Conservation (phyloP, 2,113 vertebrate genomes). For the Ptychochromis oligacanthus region DNA sequence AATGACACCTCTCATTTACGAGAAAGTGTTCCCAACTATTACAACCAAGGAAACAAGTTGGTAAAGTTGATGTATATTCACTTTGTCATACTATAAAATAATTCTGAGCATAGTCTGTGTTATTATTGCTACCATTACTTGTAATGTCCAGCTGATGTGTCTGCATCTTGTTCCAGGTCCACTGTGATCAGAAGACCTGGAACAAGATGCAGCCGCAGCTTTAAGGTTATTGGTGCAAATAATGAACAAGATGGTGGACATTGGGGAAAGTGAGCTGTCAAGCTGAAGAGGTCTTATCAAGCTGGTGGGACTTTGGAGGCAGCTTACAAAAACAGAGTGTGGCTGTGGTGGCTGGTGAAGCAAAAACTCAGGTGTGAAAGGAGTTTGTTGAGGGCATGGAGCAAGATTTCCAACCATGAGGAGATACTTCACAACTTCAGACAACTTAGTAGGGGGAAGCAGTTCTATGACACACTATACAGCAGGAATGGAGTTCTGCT, state of each 20-base stretch:
- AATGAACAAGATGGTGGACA: background rate
- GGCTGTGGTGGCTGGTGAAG: background rate
- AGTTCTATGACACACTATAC: background rate
- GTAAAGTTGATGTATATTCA: background rate
- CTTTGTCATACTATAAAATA: background rate
- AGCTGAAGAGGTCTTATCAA: background rate
- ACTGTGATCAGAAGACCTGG: background rate
- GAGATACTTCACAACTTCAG: background rate
- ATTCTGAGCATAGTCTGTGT: background rate
- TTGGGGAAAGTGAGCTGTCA: background rate
- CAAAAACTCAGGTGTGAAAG: background rate
- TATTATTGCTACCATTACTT: background rate
- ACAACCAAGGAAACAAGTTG: background rate
- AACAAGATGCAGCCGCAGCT: background rate
- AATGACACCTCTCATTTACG: constrained; percentile 25
- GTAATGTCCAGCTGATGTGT: background rate
- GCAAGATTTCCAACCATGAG: background rate
- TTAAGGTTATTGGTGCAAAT: background rate
- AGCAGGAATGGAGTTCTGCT: background rate
- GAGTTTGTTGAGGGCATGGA: background rate
- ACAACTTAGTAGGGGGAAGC: background rate
- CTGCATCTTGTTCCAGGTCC: background rate
- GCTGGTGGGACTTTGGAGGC: background rate
- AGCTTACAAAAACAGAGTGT: background rate
- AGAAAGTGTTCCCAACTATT: background rate